Evolutionary conservation across 2,888 invertebrate genomes (phyloP).

Genomic region (Drosophila affinis): DNA sequence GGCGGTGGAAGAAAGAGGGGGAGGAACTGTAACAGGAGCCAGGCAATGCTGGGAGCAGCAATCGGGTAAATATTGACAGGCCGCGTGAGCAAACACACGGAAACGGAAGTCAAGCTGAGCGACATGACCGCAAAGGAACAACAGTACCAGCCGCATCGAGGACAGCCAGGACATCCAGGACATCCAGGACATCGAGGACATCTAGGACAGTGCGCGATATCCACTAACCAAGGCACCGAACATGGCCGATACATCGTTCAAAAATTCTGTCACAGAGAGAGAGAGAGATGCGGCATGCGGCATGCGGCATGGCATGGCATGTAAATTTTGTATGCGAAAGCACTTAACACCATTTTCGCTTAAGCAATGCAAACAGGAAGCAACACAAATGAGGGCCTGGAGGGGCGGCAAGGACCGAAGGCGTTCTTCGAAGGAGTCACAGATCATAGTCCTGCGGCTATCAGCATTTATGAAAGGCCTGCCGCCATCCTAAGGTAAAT

Average conservation of each 20-base stretch:
- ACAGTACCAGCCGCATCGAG: conserved; percentile 48
- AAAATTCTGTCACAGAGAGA: conserved; percentile 46
- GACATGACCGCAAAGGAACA: conserved; percentile 68
- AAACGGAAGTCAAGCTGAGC: conserved; percentile 71
- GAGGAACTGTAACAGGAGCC: background rate
- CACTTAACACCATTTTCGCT: conserved; percentile 80
- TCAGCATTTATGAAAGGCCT: conserved; percentile 66
- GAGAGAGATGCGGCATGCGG: conserved; percentile 47
- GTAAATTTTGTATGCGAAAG: conserved; percentile 79
- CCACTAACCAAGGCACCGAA: conserved; percentile 41
- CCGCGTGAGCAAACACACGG: conserved; percentile 71
- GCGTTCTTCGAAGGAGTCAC: background rate
- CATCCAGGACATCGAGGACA: conserved; percentile 13
- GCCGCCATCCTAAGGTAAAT: conserved; percentile 69
- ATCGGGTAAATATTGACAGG: conserved; percentile 71
- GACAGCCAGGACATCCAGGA: conserved; percentile 21
- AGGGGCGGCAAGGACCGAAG: background rate
- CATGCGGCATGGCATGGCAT: conserved; percentile 52
- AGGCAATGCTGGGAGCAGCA: conserved; percentile 41
- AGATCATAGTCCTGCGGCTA: conserved; percentile 51
- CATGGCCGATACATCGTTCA: conserved; percentile 71
- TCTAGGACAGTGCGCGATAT: conserved; percentile 24
- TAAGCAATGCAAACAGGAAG: conserved; percentile 71
- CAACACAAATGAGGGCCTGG: background rate
- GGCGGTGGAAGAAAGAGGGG: background rate